These are phyloP conservation scores for Olivierus martensii DNA, from an alignment of 1,140 invertebrate genomes.

Conservation along the genomic window DNA sequence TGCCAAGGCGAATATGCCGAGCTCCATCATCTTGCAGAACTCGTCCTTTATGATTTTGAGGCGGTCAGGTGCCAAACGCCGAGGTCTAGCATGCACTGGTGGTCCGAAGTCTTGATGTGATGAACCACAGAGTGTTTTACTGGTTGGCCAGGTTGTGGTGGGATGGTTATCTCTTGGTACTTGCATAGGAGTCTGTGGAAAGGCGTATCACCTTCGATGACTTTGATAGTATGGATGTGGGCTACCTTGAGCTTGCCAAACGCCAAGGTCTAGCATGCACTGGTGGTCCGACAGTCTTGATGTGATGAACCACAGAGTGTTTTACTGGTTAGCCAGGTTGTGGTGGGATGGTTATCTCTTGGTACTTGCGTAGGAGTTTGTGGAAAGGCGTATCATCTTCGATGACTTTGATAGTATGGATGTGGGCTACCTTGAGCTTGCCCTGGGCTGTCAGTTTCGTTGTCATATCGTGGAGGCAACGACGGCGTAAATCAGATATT, in stretches of 20 bases:
- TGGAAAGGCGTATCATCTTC: background rate
- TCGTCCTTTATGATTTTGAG: too few species aligned
- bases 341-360: background rate
- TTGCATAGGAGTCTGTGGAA: too few species aligned
- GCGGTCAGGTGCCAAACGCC: too few species aligned
- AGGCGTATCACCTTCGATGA: too few species aligned
- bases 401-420: background rate
- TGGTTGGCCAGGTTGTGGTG: too few species aligned
- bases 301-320: conserved; percentile 9
- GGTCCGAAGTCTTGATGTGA: too few species aligned
- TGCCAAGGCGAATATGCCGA: too few species aligned
- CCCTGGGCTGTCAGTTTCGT: background rate
- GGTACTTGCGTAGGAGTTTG: conserved; percentile 4
- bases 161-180: too few species aligned
- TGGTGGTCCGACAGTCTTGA: conserved; percentile 11
- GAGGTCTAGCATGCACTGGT: too few species aligned
- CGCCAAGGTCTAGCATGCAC: conserved; percentile 2
- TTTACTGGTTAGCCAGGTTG: background rate
- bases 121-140: too few species aligned
- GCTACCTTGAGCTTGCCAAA: background rate
- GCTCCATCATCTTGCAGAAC: too few species aligned
- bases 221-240: too few species aligned
- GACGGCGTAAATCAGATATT: background rate
- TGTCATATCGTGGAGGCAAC: background rate
- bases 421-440: background rate